These are phyloP conservation scores for Leptinotarsa haldemani DNA, from an alignment of 2,888 invertebrate genomes.

Conservation along the genomic window DNA sequence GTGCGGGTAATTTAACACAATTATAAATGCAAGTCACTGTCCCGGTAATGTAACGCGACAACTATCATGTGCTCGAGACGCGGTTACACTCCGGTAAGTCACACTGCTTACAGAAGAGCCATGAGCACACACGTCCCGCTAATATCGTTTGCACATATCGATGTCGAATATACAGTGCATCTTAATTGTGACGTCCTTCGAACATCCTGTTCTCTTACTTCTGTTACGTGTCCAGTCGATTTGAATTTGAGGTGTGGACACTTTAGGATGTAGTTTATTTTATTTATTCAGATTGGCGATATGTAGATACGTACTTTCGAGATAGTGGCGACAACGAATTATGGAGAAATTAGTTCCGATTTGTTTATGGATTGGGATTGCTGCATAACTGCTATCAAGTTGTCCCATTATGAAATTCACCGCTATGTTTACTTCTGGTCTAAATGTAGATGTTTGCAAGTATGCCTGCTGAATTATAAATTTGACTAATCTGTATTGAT, in stretches of 20 bases:
- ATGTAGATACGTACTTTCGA: not conserved
- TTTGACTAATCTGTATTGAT: too few relatives aligned
- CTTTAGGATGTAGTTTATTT: not conserved
- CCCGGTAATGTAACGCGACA: constrained; percentile 48
- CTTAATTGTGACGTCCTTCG: constrained; percentile 37
- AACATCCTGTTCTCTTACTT: constrained; percentile 2
- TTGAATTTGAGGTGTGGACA: constrained; percentile 18
- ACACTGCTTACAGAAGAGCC: constrained; percentile 40
- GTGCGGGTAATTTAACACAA: constrained; percentile 59
- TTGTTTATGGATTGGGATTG: constrained; percentile 9
- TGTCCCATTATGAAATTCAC: not conserved
- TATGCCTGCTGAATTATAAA: too few relatives aligned
- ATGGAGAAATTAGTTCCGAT: not conserved
- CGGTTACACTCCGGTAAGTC: constrained; percentile 43
- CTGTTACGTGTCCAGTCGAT: not conserved
- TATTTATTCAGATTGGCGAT: constrained; percentile 15
- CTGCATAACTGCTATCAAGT: constrained; percentile 7
- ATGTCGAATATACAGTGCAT: constrained; percentile 43
- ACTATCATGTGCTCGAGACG: constrained; percentile 40
- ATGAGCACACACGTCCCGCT: constrained; percentile 42
- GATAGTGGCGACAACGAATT: not conserved
- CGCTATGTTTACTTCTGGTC: not conserved
- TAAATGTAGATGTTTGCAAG: not conserved
- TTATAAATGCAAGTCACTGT: constrained; percentile 57
- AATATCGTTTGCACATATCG: constrained; percentile 48